Evolutionary conservation across 2,113 vertebrate genomes (phyloP), one percentile per base, ranked within the genome.

Genomic region (Agapornis roseicollis): DNA sequence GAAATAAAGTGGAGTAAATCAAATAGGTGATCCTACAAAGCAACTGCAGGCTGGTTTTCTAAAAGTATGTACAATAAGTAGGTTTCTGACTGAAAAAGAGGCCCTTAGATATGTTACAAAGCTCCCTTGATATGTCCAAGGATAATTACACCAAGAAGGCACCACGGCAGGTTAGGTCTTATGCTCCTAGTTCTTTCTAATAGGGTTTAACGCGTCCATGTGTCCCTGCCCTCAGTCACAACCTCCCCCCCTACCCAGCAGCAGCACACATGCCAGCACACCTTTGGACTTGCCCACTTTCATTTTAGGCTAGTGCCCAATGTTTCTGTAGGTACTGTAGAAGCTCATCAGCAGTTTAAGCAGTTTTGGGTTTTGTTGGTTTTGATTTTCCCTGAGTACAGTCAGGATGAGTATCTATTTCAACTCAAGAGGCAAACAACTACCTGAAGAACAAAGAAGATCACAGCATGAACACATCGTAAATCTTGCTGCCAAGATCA

Each of bases 351-450:
- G 6, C 15, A 53, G 20, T 22, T 88, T 9, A 15, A 16, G n/a
- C 28, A 72, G 22, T 16, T 4, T 53, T 23, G 25, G 61, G 11
- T 31, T 65, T 42, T 18, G 14, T 8, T 84, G n/a, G 15, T 5
- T 82, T 76, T 61, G 13, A 5, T 55, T 85, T 72, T 35, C 11
- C 8, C 6, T 0, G 0, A 16, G 17, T 17, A 5, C 4, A 5
- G 47, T 9, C 74, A 70, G 17, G 11, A 61, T 37, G 18, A 81
- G 14, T 10, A 53, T 22, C 29, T 61, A 31, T 69, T 82, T 72
- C 14, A 68, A 47, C 3, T 42, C 35, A 73, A 42, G 17, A 55
- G 29, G 46, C 53, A 50, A 85, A 68, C 13, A 76, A 17, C 22
- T 47, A 6, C 6, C 1, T 31, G 31, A 52, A 79, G 47, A 93